These are phyloP conservation scores for Tadarida brasiliensis DNA, from an alignment of 2,797 vertebrate species.

Conservation along the genomic window DNA sequence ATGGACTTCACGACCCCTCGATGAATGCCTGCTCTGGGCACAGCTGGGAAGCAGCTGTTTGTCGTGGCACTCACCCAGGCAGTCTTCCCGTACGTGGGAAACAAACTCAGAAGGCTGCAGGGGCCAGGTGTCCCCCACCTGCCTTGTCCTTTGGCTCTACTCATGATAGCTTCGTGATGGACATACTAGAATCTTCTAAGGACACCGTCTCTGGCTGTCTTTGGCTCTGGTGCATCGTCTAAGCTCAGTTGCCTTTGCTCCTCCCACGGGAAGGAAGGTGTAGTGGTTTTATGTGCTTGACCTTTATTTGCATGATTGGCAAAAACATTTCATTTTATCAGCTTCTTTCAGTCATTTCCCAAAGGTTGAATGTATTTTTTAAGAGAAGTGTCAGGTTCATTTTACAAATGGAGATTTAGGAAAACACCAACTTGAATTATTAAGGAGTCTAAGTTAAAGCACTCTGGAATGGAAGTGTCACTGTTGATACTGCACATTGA, in stretches of 20 bases:
- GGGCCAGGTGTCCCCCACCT: background rate
- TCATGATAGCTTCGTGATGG: accelerated
- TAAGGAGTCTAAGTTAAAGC: background rate
- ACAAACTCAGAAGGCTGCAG: background rate
- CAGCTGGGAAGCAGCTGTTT: background rate
- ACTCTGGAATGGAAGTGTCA: background rate
- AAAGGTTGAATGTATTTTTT: background rate
- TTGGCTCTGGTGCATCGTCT: background rate
- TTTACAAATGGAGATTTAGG: background rate
- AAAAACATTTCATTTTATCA: background rate
- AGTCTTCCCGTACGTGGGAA: background rate
- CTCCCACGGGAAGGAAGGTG: background rate
- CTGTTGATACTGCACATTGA: too few relatives aligned
- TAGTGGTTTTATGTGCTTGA: background rate
- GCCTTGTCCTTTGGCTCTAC: too few relatives aligned
- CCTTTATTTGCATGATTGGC: background rate
- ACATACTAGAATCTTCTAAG: background rate
- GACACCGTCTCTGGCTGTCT: background rate
- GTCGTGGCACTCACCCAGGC: accelerated
- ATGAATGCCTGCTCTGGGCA: background rate
- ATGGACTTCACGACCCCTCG: background rate
- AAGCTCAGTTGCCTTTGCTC: background rate
- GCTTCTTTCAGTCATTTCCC: background rate
- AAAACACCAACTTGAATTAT: background rate
- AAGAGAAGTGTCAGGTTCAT: background rate